Evolutionary conservation across 2,888 invertebrate genomes (phyloP).

Genomic region (Nemurella pictetii): DNA sequence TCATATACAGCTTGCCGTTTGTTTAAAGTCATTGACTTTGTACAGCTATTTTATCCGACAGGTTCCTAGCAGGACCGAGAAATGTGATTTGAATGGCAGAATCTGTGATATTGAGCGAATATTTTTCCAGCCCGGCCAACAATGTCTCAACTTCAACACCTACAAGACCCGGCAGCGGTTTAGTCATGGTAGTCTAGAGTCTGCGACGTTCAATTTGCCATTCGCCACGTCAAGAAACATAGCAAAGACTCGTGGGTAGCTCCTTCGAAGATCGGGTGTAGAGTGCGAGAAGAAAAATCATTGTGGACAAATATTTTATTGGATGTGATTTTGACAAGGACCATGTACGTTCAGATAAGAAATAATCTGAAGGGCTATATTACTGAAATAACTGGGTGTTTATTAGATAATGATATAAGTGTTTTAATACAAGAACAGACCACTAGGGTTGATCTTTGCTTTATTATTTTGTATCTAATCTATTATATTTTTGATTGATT

Average conservation of each 20-base stretch:
- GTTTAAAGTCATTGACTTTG: too few species aligned
- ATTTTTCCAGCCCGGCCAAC: conserved; percentile 34
- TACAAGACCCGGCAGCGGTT: conserved; percentile 33
- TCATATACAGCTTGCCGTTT: neutral
- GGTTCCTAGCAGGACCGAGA: neutral
- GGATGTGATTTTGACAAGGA: neutral
- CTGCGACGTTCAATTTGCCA: neutral
- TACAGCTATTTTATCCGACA: neutral
- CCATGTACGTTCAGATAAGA: neutral
- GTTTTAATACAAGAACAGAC: neutral
- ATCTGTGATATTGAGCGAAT: conserved; percentile 30
- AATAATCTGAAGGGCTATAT: neutral
- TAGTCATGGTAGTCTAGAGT: conserved; percentile 18
- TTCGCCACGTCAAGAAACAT: neutral
- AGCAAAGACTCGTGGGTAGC: neutral
- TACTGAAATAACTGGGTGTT: neutral
- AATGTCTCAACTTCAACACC: conserved; percentile 18
- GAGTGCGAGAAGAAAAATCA: neutral
- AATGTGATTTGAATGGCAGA: neutral
- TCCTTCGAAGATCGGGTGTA: neutral
- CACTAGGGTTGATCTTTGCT: neutral
- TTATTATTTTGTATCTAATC: neutral
- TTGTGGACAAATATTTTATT: neutral
- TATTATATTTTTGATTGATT: neutral
- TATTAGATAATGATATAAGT: neutral